These are phyloP conservation scores for Papilio polyxenes DNA, from an alignment of 1,140 invertebrate genomes.

Conservation along the genomic window DNA sequence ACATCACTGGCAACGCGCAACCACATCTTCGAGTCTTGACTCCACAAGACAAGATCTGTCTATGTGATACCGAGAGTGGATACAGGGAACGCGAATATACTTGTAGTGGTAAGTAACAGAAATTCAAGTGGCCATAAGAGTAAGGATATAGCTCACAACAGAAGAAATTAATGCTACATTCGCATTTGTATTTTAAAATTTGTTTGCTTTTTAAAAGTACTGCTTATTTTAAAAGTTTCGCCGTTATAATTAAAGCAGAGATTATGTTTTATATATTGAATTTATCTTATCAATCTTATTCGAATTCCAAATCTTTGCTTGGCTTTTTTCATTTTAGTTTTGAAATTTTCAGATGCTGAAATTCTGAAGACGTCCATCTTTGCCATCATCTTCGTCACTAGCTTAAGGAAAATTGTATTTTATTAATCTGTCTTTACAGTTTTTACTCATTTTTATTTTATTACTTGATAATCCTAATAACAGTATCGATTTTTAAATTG, in stretches of 20 bases:
- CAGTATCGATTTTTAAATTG: not conserved
- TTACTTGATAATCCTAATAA: not conserved
- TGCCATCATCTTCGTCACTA: conserved; percentile 57
- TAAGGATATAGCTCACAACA: no score
- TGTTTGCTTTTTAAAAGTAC: no score
- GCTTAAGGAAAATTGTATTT: conserved; percentile 61
- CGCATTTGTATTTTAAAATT: no score
- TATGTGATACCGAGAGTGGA: conserved; percentile 81
- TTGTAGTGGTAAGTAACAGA: conserved; percentile 75
- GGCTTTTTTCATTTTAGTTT: not conserved
- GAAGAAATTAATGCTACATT: no score
- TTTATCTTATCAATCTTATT: not conserved
- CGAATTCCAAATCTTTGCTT: not conserved
- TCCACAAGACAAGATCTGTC: conserved; percentile 76
- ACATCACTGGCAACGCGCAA: conserved; percentile 77
- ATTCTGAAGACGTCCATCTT: conserved; percentile 67
- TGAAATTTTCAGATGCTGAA: conserved; percentile 64
- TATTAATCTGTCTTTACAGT: conserved; percentile 41
- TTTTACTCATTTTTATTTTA: not conserved
- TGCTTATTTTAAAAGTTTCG: no score
- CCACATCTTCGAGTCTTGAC: conserved; percentile 58
- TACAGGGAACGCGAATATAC: conserved; percentile 80
- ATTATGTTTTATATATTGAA: not conserved
- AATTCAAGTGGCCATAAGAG: no score
- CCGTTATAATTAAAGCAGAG: not conserved